A percentile compares a stretch with the other conserved stretches of the same genome.
Conservation (phyloP, 92 coral and sea anemone species). For the Phenganax subtilis region DNA sequence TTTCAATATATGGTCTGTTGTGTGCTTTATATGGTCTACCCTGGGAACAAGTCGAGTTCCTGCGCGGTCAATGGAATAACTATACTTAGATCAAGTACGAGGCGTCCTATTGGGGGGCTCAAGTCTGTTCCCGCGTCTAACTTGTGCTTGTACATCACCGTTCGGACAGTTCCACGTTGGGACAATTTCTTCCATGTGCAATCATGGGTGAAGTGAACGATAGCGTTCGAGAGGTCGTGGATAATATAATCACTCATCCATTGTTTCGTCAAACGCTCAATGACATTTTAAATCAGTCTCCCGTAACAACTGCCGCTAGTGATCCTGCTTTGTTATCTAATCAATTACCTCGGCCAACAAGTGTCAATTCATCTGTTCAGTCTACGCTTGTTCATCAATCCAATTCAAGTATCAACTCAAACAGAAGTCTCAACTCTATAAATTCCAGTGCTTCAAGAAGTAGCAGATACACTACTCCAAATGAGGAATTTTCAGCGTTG, state of each 20-base stretch:
- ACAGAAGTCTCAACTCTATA: not conserved
- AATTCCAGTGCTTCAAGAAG: not conserved
- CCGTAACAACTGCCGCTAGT: not conserved
- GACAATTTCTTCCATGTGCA: too few relatives aligned
- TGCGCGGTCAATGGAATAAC: too few relatives aligned
- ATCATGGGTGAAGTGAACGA: too few relatives aligned
- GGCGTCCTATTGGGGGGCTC: too few relatives aligned
- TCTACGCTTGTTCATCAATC: conserved; percentile 1
- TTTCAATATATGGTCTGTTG: too few relatives aligned
- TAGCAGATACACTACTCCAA: not conserved
- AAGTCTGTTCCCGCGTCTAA: too few relatives aligned
- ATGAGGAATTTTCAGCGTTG: not conserved
- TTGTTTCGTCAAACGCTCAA: not conserved
- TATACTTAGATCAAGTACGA: too few relatives aligned
- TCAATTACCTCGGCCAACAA: not conserved
- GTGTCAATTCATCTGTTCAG: not conserved
- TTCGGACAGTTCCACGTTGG: too few relatives aligned
- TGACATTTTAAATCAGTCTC: conserved; percentile 1
- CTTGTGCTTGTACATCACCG: too few relatives aligned
- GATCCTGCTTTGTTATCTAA: not conserved
- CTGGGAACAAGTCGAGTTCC: too few relatives aligned
- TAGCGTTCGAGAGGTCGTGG: not conserved
- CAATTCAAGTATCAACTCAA: not conserved
- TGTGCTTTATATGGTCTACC: too few relatives aligned
- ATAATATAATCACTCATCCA: not conserved